Evolutionary conservation across 2,113 vertebrate species (phyloP).

Genomic region (Chionis minor): DNA sequence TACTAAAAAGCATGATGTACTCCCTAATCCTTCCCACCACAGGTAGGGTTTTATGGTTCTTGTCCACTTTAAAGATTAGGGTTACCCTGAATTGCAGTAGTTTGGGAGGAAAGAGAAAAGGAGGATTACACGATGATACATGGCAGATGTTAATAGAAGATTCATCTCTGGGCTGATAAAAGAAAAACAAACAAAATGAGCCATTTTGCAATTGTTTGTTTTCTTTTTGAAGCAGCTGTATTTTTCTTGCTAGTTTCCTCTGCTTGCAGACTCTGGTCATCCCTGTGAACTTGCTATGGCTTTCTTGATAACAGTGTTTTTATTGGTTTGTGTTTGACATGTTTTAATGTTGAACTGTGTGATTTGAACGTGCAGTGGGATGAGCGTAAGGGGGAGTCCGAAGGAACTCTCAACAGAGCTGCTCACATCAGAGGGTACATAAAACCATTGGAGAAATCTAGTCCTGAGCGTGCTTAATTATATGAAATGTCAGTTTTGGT

Average conservation of each 20-base stretch:
- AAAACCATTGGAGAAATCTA: not conserved
- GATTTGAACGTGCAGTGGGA: not conserved
- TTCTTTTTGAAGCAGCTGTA: conserved; percentile 3
- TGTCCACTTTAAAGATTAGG: conserved; percentile 84
- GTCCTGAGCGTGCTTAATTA: not conserved
- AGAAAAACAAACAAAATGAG: conserved; percentile 50
- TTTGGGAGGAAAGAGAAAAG: conserved; percentile 57
- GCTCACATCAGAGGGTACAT: not conserved
- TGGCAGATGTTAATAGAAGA: conserved; percentile 73
- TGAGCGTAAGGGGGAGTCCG: not conserved
- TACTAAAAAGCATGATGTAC: conserved; percentile 67
- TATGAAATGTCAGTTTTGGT: not conserved
- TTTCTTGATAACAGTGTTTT: not conserved
- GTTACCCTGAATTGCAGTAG: conserved; percentile 63
- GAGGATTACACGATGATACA: conserved; percentile 67
- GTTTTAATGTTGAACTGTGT: not conserved
- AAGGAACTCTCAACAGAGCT: not conserved
- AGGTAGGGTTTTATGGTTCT: conserved; percentile 79
- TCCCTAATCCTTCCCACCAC: conserved; percentile 76
- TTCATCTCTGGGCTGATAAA: conserved; percentile 46
- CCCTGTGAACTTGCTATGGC: not conserved
- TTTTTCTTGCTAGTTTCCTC: not conserved
- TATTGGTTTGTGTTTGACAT: not conserved
- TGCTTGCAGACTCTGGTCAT: not conserved
- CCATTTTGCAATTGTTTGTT: conserved; percentile 49